These are phyloP conservation scores for Maniola jurtina DNA, from an alignment of 1,140 invertebrate species.

Conservation along the genomic window DNA sequence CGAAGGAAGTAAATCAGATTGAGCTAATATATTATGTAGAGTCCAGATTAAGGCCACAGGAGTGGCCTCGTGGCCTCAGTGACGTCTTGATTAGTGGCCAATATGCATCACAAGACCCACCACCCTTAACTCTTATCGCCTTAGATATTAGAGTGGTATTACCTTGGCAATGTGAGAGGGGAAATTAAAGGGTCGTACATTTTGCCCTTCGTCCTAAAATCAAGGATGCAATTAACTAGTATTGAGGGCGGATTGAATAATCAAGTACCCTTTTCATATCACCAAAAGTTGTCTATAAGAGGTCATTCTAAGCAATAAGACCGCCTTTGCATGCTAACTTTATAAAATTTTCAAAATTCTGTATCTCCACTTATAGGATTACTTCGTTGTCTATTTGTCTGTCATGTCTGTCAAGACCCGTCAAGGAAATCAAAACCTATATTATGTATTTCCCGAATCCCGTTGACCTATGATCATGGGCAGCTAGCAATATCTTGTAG, in stretches of 20 bases:
- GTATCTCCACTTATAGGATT: too few relatives aligned
- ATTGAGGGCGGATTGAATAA: neutral
- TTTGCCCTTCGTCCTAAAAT: conserved; percentile 7
- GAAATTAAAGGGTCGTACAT: neutral
- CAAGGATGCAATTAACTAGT: conserved; percentile 8
- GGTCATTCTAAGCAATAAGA: too few relatives aligned
- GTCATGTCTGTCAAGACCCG: too few relatives aligned
- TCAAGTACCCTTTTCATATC: too few relatives aligned
- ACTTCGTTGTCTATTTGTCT: too few relatives aligned
- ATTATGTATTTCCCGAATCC: too few relatives aligned
- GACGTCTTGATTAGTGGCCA: conserved; percentile 8
- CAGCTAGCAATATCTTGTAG: too few relatives aligned
- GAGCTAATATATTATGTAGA: conserved; percentile 5
- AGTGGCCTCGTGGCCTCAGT: conserved; percentile 2
- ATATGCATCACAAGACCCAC: neutral
- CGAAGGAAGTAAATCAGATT: neutral
- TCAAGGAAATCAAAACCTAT: too few relatives aligned
- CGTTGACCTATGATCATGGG: too few relatives aligned
- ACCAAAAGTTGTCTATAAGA: too few relatives aligned
- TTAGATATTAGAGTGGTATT: neutral
- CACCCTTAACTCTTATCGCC: neutral
- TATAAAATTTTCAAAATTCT: too few relatives aligned
- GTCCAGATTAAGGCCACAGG: conserved; percentile 5
- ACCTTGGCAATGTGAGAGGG: neutral
- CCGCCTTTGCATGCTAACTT: too few relatives aligned